These are phyloP conservation scores for Diaperis boleti DNA, from an alignment of 2,888 invertebrate genomes.

Conservation along the genomic window DNA sequence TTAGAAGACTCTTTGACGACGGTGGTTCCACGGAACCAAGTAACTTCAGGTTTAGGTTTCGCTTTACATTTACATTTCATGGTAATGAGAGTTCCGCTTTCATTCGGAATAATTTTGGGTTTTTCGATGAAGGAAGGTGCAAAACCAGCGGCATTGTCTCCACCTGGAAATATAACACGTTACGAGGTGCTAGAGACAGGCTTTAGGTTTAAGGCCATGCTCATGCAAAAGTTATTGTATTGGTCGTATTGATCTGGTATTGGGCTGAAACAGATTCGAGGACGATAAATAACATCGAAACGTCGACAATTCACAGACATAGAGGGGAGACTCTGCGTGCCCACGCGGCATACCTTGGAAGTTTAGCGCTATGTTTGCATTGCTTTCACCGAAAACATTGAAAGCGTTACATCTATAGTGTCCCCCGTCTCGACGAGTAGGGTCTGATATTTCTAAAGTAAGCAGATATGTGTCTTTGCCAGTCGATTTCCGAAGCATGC, in stretches of 20 bases:
- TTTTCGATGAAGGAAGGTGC: slow-evolving; percentile 98
- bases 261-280: slow-evolving; percentile 57
- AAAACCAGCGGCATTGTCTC: slow-evolving; percentile 91
- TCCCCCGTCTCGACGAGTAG: slow-evolving; percentile 96
- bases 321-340: slow-evolving; percentile 39
- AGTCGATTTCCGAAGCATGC: slow-evolving; percentile 90
- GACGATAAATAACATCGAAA: slow-evolving; percentile 58
- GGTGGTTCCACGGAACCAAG: slow-evolving; percentile 94
- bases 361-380: slow-evolving; percentile 99
- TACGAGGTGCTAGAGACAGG: slow-evolving; percentile 54
- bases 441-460: slow-evolving; percentile 94
- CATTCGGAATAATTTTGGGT: slow-evolving; percentile 98
- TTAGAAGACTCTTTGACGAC: slow-evolving; percentile 87
- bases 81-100: slow-evolving; percentile 94
- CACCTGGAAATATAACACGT: slow-evolving; percentile 74
- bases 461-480: slow-evolving; percentile 93
- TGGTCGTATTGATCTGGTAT: slow-evolving; percentile 48
- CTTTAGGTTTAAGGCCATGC: slow-evolving; percentile 63
- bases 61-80: slow-evolving; percentile 98
- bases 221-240: slow-evolving; percentile 63
- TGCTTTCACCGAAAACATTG: slow-evolving; percentile 98
- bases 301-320: slow-evolving; percentile 46
- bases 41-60: slow-evolving; percentile 93
- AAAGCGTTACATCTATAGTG: slow-evolving; percentile 99
- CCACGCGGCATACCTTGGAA: slow-evolving; percentile 87